These are phyloP conservation scores for Syngnathus rostellatus DNA, from an alignment of 2,797 vertebrate species.

Conservation along the genomic window DNA sequence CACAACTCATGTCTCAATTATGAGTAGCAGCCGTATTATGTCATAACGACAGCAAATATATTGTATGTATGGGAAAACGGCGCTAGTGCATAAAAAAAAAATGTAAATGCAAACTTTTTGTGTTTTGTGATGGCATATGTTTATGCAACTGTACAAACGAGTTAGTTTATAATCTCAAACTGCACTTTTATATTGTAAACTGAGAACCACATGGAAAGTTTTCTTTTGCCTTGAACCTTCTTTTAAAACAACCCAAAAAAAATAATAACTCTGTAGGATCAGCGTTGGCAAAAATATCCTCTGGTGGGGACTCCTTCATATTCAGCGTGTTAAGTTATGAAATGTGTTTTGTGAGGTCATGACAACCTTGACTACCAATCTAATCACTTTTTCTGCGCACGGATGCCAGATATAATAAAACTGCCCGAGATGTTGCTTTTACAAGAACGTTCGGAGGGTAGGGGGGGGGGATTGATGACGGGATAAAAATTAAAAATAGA, in stretches of 20 bases:
- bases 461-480: neutral
- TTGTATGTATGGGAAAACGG: neutral
- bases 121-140: too few species aligned
- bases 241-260: too few species aligned
- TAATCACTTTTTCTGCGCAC: neutral
- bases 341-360: conserved; percentile 1
- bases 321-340: neutral
- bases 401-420: conserved; percentile 5
- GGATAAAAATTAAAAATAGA: neutral
- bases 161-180: too few species aligned
- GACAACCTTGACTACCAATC: conserved; percentile 5
- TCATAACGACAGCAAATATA: neutral
- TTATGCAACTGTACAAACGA: too few species aligned
- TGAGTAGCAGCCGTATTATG: neutral
- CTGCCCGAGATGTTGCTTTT: neutral
- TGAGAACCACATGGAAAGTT: too few species aligned
- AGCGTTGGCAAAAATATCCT: neutral
- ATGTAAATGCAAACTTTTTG: neutral
- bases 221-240: neutral
- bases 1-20: too few species aligned
- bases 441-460: neutral
- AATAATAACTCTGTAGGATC: neutral
- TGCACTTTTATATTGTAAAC: too few species aligned
- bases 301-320: neutral
- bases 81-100: neutral